Percentiles rank a stretch among this genome's conserved stretches.
phyloP scores from a whole-genome alignment of 2,797 vertebrate genomes.

The Iguana delicatissima region DNA sequence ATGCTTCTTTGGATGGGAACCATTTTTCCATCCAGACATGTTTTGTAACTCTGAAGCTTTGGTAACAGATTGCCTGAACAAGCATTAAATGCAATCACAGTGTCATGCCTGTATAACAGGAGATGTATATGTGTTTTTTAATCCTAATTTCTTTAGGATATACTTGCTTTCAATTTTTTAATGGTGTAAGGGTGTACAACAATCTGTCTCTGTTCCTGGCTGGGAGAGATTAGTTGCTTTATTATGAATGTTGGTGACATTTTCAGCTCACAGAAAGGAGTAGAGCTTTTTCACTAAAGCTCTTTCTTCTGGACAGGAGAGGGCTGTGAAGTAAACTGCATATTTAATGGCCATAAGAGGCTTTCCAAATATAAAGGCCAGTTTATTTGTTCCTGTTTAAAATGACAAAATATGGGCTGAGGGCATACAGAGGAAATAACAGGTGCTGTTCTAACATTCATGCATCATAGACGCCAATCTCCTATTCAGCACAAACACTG shows the following conservation, averaged over 20 bases:
- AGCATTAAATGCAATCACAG: rapidly evolving
- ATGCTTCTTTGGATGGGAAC: neutral
- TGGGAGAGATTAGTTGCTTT: neutral
- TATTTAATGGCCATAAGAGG: neutral
- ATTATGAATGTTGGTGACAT: slow-evolving; percentile 27
- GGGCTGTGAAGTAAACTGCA: neutral
- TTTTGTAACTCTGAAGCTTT: neutral
- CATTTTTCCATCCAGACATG: neutral
- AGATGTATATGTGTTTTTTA: neutral
- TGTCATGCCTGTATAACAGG: neutral
- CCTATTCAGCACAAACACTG: neutral
- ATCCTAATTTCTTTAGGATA: rapidly evolving
- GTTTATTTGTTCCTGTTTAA: neutral
- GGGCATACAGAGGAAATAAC: neutral
- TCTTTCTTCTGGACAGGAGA: neutral
- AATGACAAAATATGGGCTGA: neutral
- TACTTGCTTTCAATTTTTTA: neutral
- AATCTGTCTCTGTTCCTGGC: neutral
- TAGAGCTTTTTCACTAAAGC: neutral
- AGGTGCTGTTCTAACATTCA: neutral
- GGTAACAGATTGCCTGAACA: neutral
- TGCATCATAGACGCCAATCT: neutral
- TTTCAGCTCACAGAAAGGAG: neutral
- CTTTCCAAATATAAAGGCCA: slow-evolving; percentile 7
- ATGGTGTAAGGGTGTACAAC: neutral